Conservation (phyloP, 2,888 invertebrate genomes). For the Allacma fusca region DNA sequence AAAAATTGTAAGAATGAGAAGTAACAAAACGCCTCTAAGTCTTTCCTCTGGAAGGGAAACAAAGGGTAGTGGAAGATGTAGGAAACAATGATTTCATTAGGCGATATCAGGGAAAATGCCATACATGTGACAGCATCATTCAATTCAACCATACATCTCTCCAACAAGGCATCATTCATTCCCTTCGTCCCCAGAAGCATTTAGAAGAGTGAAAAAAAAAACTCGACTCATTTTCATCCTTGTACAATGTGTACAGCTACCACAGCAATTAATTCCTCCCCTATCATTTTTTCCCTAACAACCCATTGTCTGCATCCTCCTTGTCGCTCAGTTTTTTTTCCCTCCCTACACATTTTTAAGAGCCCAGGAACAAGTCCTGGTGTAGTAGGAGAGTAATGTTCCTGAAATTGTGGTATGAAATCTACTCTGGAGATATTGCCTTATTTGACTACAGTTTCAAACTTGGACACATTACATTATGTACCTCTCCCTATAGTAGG, state of each 20-base stretch:
- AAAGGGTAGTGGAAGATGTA: neutral
- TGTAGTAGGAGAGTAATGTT: no score
- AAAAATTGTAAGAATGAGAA: neutral
- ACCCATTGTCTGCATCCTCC: neutral
- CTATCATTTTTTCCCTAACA: conserved; percentile 12
- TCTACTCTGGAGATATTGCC: no score
- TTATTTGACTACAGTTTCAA: no score
- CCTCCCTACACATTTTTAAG: neutral
- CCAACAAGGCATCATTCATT: neutral
- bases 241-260: neutral
- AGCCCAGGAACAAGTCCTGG: no score
- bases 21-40: neutral
- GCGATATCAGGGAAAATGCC: conserved; percentile 4
- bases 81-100: conserved; percentile 7
- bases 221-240: conserved; percentile 1
- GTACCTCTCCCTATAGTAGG: no score
- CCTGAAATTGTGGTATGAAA: no score
- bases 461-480: no score
- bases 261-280: conserved; percentile 16
- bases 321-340: neutral
- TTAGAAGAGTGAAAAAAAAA: neutral
- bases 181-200: conserved; percentile 16
- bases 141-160: neutral
- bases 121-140: conserved; percentile 12
- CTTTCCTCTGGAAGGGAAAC: neutral